Percentiles rank a stretch among this genome's conserved stretches.
Conservation (phyloP, 1,140 invertebrate species). For the Ostrea denselamellosa region DNA sequence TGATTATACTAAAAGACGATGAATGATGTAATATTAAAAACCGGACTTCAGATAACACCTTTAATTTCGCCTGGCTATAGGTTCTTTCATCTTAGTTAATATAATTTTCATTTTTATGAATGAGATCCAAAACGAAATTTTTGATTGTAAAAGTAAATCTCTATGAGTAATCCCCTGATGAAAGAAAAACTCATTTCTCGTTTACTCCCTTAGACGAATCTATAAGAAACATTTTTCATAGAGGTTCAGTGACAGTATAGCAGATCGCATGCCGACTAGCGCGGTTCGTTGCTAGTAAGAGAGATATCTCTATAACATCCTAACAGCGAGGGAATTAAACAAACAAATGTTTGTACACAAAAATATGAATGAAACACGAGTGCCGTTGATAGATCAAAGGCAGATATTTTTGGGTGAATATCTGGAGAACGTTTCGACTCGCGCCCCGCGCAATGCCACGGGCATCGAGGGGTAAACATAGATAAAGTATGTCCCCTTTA, state of each 20-base stretch:
- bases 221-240: not conserved
- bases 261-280: not conserved
- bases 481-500: not conserved
- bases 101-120: constrained; percentile 37
- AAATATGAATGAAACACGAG: constrained; percentile 39
- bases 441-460: not conserved
- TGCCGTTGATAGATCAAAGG: constrained; percentile 9
- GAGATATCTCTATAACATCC: not conserved
- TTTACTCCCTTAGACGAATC: constrained; percentile 24
- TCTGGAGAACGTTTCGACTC: constrained; percentile 5
- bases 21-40: constrained; percentile 33
- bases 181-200: constrained; percentile 25
- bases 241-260: not conserved
- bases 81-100: constrained; percentile 15
- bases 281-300: not conserved
- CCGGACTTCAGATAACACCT: not conserved
- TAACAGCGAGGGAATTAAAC: constrained; percentile 19
- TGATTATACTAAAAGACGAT: constrained; percentile 12
- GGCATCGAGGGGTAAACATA: not conserved
- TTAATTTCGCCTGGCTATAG: constrained; percentile 10
- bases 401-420: constrained; percentile 13
- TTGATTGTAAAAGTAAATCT: constrained; percentile 19
- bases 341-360: constrained; percentile 26
- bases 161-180: not conserved
- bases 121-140: constrained; percentile 8